A percentile compares a stretch with the other conserved stretches of the same genome.
Evolutionary conservation across 2,797 vertebrate genomes (phyloP).

Genomic region (Schizopygopsis pylzovi): DNA sequence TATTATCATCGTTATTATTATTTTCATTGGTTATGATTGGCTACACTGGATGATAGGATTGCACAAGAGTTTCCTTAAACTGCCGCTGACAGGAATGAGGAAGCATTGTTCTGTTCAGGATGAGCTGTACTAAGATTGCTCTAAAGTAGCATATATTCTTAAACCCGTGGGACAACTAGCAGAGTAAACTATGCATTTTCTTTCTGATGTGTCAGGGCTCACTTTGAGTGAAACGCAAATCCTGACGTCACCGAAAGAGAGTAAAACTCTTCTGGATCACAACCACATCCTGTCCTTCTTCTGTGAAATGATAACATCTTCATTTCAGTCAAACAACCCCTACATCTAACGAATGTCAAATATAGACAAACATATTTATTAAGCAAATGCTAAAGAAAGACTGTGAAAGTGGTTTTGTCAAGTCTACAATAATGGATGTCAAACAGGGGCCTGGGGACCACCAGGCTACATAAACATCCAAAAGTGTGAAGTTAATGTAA

Average conservation of each 20-base stretch:
- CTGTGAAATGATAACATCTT: slow-evolving; percentile 25
- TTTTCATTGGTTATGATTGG: background rate
- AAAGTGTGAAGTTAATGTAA: background rate
- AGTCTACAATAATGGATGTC: background rate
- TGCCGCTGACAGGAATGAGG: slow-evolving; percentile 37
- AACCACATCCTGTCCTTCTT: slow-evolving; percentile 50
- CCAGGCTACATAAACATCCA: background rate
- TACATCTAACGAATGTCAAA: background rate
- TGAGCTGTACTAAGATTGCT: slow-evolving; percentile 1
- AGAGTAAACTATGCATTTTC: slow-evolving; percentile 18
- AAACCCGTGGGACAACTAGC: slow-evolving; percentile 1
- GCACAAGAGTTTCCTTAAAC: slow-evolving; percentile 35
- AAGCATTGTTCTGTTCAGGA: background rate
- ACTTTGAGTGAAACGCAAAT: slow-evolving; percentile 29
- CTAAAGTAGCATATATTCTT: slow-evolving; percentile 10
- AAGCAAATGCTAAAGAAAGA: background rate
- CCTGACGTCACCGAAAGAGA: slow-evolving; percentile 12
- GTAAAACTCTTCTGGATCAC: slow-evolving; percentile 29
- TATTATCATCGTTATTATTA: background rate
- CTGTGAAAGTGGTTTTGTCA: background rate
- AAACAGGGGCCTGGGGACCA: background rate
- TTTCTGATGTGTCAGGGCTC: slow-evolving; percentile 30
- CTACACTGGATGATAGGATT: slow-evolving; percentile 31
- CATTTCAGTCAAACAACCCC: slow-evolving; percentile 23
- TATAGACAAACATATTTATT: background rate